Conservation (phyloP, 1,140 invertebrate species). For the Pseudomyrmex pallidus region DNA sequence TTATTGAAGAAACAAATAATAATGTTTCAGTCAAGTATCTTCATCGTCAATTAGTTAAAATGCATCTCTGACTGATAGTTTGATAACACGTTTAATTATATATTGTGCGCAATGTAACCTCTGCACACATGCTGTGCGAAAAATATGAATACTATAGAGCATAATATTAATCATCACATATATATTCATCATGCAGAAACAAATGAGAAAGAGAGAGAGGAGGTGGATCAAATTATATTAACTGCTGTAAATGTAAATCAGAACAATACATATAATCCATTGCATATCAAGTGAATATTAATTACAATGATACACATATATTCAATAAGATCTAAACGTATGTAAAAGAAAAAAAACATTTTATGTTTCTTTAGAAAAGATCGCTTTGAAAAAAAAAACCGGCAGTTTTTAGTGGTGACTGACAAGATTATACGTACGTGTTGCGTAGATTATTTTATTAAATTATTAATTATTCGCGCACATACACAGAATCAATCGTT, state of each 20-base stretch:
- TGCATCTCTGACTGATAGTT: background rate
- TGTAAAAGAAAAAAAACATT: too few relatives aligned
- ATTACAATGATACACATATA: conserved; percentile 6
- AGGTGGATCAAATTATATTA: conserved; percentile 15
- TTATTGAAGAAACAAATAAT: conserved; percentile 5
- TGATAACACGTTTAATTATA: conserved; percentile 22
- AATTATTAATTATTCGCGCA: background rate
- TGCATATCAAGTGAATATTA: conserved; percentile 8
- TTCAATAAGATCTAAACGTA: background rate
- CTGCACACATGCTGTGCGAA: background rate
- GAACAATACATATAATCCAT: background rate
- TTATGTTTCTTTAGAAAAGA: too few relatives aligned
- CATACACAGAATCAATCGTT: background rate
- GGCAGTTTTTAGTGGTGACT: background rate
- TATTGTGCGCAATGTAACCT: background rate
- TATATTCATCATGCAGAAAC: background rate
- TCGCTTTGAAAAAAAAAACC: too few relatives aligned
- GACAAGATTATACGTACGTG: background rate
- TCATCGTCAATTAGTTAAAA: background rate
- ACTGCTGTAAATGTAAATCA: conserved; percentile 17
- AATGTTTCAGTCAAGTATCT: background rate
- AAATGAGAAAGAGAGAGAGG: background rate
- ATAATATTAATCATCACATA: conserved; percentile 8
- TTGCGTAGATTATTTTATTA: conserved; percentile 2
- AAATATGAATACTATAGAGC: background rate